phyloP scores from a whole-genome alignment of 2,797 vertebrate genomes.

The Caiman crocodilus region DNA sequence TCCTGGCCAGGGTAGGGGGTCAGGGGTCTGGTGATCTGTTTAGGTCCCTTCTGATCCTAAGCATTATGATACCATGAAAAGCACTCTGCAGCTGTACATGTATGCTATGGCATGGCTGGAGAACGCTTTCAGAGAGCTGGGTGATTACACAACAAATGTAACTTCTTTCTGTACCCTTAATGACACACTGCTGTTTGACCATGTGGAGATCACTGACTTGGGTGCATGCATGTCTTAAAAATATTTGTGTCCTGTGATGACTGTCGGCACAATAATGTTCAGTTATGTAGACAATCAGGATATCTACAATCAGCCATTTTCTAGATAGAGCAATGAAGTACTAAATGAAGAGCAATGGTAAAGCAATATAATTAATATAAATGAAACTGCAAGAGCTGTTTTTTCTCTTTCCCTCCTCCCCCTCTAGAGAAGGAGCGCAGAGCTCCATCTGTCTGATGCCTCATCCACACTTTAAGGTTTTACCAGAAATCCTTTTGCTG shows the following conservation, averaged over 20 bases:
- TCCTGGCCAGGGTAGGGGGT: too few relatives aligned
- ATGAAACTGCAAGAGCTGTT: background rate
- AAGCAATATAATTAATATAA: background rate
- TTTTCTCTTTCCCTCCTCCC: background rate
- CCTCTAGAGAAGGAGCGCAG: background rate
- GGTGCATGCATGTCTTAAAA: too few relatives aligned
- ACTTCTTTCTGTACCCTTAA: too few relatives aligned
- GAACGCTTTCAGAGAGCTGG: too few relatives aligned
- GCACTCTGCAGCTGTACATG: too few relatives aligned
- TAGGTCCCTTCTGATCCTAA: too few relatives aligned
- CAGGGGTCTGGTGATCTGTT: too few relatives aligned
- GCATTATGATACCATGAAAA: too few relatives aligned
- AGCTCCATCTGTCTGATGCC: background rate
- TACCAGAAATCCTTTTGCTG: background rate
- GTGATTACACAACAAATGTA: too few relatives aligned
- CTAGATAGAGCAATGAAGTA: background rate
- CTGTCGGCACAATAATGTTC: background rate
- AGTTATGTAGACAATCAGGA: background rate
- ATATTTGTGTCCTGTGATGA: background rate
- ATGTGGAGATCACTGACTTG: too few relatives aligned
- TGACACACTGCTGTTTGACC: too few relatives aligned
- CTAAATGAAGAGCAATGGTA: accelerated
- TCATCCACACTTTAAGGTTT: background rate
- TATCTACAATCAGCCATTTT: background rate
- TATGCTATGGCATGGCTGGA: too few relatives aligned